Evolutionary conservation across 2,113 vertebrate species (phyloP).

Genomic region (Gymnogyps californianus): DNA sequence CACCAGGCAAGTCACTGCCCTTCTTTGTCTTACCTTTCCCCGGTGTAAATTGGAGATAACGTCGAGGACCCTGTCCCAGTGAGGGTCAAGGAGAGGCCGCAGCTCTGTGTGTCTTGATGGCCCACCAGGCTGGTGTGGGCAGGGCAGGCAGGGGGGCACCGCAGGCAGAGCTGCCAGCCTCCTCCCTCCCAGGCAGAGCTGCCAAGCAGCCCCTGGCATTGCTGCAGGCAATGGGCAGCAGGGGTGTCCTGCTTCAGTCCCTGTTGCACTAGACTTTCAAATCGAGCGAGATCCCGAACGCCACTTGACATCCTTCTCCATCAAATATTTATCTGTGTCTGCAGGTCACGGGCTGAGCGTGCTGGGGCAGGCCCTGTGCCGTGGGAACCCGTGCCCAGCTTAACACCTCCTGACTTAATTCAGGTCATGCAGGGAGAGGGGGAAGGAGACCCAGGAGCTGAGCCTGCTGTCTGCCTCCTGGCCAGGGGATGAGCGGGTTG

Average conservation of each 20-base stretch:
- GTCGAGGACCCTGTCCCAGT: fast-evolving
- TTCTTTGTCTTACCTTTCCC: background rate
- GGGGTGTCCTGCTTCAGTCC: background rate
- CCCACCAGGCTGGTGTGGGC: background rate
- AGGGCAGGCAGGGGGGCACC: background rate
- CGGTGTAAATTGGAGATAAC: fast-evolving
- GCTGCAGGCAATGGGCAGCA: background rate
- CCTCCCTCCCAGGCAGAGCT: no score
- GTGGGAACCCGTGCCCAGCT: fast-evolving
- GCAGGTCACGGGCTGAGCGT: background rate
- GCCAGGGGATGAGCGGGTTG: fast-evolving
- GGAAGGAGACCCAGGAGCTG: background rate
- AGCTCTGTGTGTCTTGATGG: background rate
- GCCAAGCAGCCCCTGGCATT: background rate
- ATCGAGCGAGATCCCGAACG: fast-evolving
- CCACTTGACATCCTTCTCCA: background rate
- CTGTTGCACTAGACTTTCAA: background rate
- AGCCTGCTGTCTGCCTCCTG: background rate
- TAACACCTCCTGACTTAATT: background rate
- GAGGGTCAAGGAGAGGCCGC: background rate
- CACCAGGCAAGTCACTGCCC: background rate
- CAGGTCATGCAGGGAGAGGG: background rate
- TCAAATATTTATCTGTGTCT: background rate
- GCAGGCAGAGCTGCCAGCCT: no score
- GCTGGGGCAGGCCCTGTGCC: background rate